Evolutionary conservation across 2,797 vertebrate genomes (phyloP).

Genomic region (Alectoris magna): DNA sequence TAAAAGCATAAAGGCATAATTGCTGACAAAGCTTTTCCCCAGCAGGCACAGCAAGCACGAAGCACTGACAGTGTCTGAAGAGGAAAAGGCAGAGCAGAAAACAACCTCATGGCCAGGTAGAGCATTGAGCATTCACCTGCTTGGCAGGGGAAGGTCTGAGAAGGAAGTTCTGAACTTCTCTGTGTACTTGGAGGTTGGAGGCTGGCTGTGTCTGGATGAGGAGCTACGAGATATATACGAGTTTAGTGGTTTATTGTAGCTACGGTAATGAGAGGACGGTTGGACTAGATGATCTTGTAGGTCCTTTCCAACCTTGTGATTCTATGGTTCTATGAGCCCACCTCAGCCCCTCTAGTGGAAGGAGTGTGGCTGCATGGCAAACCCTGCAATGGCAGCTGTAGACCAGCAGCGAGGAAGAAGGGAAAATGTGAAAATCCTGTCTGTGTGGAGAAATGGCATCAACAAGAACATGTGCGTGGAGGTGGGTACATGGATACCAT

Average conservation of each 20-base stretch:
- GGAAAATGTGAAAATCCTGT: not conserved
- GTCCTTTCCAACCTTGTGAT: no score
- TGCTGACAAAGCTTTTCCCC: not conserved
- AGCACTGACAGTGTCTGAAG: not conserved
- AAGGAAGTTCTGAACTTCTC: not conserved
- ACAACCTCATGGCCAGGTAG: not conserved
- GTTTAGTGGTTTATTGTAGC: no score
- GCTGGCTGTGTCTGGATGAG: not conserved
- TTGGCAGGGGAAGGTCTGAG: not conserved
- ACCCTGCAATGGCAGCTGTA: not conserved
- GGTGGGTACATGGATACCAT: not conserved
- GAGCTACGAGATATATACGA: no score
- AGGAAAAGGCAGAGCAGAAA: not conserved
- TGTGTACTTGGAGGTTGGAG: not conserved
- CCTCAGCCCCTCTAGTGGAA: not conserved
- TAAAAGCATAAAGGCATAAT: not conserved
- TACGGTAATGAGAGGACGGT: no score
- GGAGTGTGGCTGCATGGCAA: not conserved
- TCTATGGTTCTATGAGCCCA: not conserved
- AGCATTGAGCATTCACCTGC: not conserved
- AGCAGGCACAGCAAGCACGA: no score
- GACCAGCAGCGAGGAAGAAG: not conserved
- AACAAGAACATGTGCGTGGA: not conserved
- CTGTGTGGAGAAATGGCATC: not conserved
- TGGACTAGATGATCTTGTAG: no score